Conservation (phyloP, 2,113 vertebrate species). For the Megaptera novaeangliae region DNA sequence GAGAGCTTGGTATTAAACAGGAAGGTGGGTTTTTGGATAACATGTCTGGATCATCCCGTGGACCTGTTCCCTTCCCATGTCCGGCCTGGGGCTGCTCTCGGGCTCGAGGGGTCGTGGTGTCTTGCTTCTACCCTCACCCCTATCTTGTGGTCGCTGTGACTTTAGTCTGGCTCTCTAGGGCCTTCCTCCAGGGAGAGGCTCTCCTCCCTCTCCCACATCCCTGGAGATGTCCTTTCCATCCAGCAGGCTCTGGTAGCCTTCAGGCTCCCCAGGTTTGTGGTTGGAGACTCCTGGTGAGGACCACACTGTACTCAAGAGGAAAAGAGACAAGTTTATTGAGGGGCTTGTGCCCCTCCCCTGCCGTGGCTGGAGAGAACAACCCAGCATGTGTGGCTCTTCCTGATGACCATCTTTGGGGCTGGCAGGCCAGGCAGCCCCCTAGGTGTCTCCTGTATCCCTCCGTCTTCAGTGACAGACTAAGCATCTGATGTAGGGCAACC, state of each 20-base stretch:
- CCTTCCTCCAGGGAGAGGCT: background rate
- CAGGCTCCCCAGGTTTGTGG: background rate
- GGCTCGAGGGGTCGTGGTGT: background rate
- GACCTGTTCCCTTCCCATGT: background rate
- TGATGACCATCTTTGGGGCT: background rate
- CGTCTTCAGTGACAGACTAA: background rate
- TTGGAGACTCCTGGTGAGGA: background rate
- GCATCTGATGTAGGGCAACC: background rate
- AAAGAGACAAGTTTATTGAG: constrained; percentile 59
- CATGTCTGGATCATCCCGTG: background rate
- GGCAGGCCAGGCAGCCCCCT: background rate
- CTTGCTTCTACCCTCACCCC: too few relatives aligned
- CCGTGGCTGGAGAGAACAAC: background rate
- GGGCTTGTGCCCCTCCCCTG: background rate
- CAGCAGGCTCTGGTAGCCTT: background rate
- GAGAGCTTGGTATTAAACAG: constrained; percentile 28
- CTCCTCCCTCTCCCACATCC: background rate
- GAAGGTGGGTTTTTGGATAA: background rate
- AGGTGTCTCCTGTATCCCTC: background rate
- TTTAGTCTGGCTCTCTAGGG: background rate
- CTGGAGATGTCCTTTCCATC: background rate
- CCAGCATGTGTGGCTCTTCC: background rate
- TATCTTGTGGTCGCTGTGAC: background rate
- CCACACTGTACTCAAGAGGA: background rate
- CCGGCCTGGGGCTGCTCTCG: background rate